Conservation (phyloP, 1,140 invertebrate species). For the Bradysia coprophila region DNA sequence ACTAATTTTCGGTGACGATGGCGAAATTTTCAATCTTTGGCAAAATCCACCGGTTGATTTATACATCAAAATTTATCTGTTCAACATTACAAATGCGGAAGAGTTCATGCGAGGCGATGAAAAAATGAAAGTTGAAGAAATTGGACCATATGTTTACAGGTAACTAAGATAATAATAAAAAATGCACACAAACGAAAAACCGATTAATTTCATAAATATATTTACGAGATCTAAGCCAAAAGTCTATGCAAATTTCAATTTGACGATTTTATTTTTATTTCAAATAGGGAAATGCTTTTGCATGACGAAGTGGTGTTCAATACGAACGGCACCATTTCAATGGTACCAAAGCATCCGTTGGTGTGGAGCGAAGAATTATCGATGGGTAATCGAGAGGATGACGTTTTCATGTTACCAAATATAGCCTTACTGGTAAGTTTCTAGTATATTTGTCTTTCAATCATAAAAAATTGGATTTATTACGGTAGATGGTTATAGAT, state of each 20-base stretch:
- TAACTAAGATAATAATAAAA: too few species aligned
- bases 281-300: slow-evolving; percentile 42
- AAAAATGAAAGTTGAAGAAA: slow-evolving; percentile 56
- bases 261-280: slow-evolving; percentile 1
- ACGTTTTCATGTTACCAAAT: slow-evolving; percentile 62
- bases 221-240: too few species aligned
- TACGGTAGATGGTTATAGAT: too few species aligned
- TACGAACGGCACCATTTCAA: slow-evolving; percentile 49
- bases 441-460: neutral
- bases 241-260: neutral
- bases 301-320: slow-evolving; percentile 54
- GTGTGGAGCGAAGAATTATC: slow-evolving; percentile 50
- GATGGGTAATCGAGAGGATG: slow-evolving; percentile 46
- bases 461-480: neutral
- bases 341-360: slow-evolving; percentile 46
- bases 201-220: too few species aligned
- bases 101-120: slow-evolving; percentile 50
- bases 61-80: slow-evolving; percentile 68
- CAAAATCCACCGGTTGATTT: slow-evolving; percentile 62
- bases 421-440: slow-evolving; percentile 72
- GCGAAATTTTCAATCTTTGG: slow-evolving; percentile 75
- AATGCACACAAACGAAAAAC: too few species aligned
- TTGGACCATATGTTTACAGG: slow-evolving; percentile 84
- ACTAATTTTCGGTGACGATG: slow-evolving; percentile 43
- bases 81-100: slow-evolving; percentile 72